These are phyloP conservation scores for Strix aluco DNA, from an alignment of 2,113 vertebrate species.

Conservation along the genomic window DNA sequence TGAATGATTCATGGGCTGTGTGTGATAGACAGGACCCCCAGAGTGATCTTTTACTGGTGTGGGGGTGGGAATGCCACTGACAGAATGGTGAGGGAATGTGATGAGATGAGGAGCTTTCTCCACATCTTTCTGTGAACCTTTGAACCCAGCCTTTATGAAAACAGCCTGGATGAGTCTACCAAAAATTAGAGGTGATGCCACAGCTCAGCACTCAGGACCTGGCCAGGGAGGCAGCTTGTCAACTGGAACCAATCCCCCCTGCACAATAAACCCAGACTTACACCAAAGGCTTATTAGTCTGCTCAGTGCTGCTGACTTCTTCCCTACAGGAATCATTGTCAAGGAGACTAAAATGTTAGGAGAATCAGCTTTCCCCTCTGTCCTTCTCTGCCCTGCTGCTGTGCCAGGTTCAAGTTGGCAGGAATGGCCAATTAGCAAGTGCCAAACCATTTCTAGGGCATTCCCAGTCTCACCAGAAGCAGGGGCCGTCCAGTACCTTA, in stretches of 20 bases:
- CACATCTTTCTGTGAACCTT: neutral
- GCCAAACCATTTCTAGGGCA: neutral
- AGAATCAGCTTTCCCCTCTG: neutral
- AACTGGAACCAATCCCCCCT: neutral
- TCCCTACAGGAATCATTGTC: neutral
- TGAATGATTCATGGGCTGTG: constrained; percentile 26
- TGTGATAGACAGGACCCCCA: constrained; percentile 12
- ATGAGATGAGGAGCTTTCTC: constrained; percentile 16
- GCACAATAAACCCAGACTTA: neutral
- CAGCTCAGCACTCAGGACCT: neutral
- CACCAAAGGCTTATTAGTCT: neutral
- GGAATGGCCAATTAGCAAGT: neutral
- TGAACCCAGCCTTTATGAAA: neutral
- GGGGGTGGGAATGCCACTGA: constrained; percentile 15
- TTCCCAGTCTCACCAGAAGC: neutral
- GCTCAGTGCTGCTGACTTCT: neutral
- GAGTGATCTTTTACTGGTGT: neutral
- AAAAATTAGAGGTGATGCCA: neutral
- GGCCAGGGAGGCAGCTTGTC: neutral
- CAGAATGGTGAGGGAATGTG: neutral
- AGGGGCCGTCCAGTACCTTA: neutral
- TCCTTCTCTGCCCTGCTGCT: neutral
- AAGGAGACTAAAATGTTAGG: neutral
- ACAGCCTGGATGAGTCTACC: neutral
- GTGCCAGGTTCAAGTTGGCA: neutral